Evolutionary conservation across 2,797 vertebrate genomes (phyloP).

Genomic region (Pangasius macronema): DNA sequence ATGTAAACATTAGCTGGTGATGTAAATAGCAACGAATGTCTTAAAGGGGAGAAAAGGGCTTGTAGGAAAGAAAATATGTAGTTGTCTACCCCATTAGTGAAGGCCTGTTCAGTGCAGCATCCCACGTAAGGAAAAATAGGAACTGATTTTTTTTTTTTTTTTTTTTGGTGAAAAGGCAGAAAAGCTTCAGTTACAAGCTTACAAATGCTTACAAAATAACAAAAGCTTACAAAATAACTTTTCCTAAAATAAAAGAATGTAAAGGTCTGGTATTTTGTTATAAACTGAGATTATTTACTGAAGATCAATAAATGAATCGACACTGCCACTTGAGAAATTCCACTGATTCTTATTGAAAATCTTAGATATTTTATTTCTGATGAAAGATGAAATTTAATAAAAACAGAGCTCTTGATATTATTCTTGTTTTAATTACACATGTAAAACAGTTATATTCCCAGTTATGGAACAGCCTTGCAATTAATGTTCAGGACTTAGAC

Average conservation of each 20-base stretch:
- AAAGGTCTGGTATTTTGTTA: neutral
- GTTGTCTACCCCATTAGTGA: neutral
- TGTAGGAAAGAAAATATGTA: neutral
- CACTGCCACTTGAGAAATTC: neutral
- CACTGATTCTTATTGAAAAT: neutral
- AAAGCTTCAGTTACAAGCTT: no score
- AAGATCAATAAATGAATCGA: neutral
- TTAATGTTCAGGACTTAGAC: neutral
- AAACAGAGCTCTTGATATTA: neutral
- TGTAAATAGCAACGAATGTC: neutral
- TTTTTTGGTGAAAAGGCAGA: neutral
- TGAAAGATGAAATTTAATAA: neutral
- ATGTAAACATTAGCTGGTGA: neutral
- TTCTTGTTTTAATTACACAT: neutral
- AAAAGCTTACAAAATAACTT: neutral
- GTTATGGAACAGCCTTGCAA: neutral
- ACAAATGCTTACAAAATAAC: neutral
- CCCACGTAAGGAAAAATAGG: neutral
- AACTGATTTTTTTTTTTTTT: no score
- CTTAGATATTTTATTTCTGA: neutral
- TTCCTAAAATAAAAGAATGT: neutral
- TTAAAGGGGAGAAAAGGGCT: neutral
- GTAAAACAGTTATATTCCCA: neutral
- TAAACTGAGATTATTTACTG: neutral
- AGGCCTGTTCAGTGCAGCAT: neutral